Percentiles rank a stretch among this genome's conserved stretches.
These are phyloP conservation scores for Parelbella ahira DNA, from an alignment of 2,888 invertebrate species.

Conservation along the genomic window DNA sequence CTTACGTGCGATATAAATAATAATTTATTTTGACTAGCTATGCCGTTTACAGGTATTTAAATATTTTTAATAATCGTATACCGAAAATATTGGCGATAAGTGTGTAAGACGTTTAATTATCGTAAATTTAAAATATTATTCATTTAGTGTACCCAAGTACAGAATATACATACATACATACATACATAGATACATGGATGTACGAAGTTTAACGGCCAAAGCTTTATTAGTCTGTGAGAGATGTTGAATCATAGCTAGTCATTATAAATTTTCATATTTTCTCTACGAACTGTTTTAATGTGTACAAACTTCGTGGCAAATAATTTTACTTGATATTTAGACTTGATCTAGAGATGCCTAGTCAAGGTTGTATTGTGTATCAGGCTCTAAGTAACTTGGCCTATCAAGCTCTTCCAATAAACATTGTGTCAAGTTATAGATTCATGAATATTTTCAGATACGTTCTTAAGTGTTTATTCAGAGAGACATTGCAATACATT, in stretches of 20 bases:
- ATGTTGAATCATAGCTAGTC: slow-evolving; percentile 17
- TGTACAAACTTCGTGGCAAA: slow-evolving; percentile 18
- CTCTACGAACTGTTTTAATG: slow-evolving; percentile 15
- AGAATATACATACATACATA: no score
- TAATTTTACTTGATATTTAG: slow-evolving; percentile 16
- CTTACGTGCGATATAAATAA: slow-evolving; percentile 8
- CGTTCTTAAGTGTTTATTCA: slow-evolving; percentile 36
- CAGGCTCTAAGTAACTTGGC: slow-evolving; percentile 18
- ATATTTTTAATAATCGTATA: slow-evolving; percentile 3
- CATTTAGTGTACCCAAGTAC: no score
- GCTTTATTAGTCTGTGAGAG: not conserved
- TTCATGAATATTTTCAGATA: slow-evolving; percentile 30
- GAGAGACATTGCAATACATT: slow-evolving; percentile 62
- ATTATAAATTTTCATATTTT: slow-evolving; percentile 17
- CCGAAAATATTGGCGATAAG: slow-evolving; percentile 4
- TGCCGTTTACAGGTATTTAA: slow-evolving; percentile 6
- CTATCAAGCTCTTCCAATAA: slow-evolving; percentile 29
- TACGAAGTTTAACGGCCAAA: slow-evolving; percentile 2
- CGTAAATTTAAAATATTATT: not conserved
- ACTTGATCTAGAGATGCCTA: slow-evolving; percentile 23
- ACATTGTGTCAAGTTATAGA: slow-evolving; percentile 26
- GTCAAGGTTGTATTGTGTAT: slow-evolving; percentile 9
- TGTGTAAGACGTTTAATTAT: not conserved
- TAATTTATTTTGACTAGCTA: slow-evolving; percentile 23
- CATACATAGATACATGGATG: no score